phyloP scores from a whole-genome alignment of 2,888 invertebrate species.

The Leptopilina drosophilae region DNA sequence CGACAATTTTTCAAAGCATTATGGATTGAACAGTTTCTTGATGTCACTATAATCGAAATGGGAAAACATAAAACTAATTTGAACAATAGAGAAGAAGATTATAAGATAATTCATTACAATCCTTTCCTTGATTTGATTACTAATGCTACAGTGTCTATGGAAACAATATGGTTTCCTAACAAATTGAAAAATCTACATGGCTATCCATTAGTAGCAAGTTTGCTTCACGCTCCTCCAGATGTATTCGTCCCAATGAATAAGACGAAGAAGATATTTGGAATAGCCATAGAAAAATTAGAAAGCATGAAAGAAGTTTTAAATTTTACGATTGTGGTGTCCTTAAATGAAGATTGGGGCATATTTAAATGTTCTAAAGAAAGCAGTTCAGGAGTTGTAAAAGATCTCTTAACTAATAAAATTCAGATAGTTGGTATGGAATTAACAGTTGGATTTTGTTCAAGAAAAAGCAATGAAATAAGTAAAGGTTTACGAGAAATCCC shows the following conservation, averaged over 20 bases:
- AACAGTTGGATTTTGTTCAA: too few species aligned
- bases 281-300: background rate
- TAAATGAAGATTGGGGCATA: background rate
- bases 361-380: too few species aligned
- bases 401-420: too few species aligned
- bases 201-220: background rate
- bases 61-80: too few species aligned
- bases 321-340: background rate
- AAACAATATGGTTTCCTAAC: background rate
- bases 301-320: background rate
- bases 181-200: background rate
- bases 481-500: too few species aligned
- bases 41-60: too few species aligned
- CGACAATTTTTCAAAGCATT: too few species aligned
- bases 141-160: background rate
- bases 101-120: background rate
- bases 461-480: too few species aligned
- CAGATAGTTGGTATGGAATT: too few species aligned
- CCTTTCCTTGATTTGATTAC: background rate
- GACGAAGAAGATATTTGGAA: background rate
- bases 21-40: too few species aligned
- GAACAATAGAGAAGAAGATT: background rate
- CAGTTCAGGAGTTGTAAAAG: too few species aligned
- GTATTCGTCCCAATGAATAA: background rate
- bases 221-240: background rate